A percentile compares a stretch with the other conserved stretches of the same genome.
Evolutionary conservation across 2,888 invertebrate species (phyloP).

Genomic region (Pammene aurita): DNA sequence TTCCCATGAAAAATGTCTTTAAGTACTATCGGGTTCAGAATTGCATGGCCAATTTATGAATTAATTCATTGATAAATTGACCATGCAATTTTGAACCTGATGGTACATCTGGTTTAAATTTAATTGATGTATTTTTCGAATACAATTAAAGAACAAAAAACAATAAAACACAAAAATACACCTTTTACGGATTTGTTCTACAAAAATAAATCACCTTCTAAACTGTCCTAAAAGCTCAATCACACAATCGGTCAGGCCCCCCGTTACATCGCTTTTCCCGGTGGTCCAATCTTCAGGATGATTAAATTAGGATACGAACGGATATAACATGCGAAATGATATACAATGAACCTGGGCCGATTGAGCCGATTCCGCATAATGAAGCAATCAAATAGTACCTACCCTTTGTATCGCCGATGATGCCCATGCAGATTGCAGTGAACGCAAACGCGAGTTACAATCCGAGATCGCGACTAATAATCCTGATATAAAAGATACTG

Average conservation of each 20-base stretch:
- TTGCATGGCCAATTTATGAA: too few species aligned
- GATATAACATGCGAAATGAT: constrained; percentile 81
- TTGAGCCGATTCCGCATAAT: constrained; percentile 76
- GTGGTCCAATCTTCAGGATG: constrained; percentile 82
- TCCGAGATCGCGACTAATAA: constrained; percentile 10
- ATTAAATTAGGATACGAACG: constrained; percentile 81
- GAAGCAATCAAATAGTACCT: constrained; percentile 79
- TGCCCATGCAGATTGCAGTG: constrained; percentile 50
- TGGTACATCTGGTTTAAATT: too few species aligned
- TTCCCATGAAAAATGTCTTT: too few species aligned
- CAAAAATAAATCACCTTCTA: constrained; percentile 60
- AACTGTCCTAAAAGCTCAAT: constrained; percentile 70
- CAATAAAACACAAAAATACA: not conserved
- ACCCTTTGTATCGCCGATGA: constrained; percentile 67
- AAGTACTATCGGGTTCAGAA: too few species aligned
- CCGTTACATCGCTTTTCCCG: constrained; percentile 70
- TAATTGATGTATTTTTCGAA: too few species aligned
- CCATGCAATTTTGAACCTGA: too few species aligned
- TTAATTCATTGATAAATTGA: too few species aligned
- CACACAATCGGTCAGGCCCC: constrained; percentile 66
- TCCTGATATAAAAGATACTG: not conserved
- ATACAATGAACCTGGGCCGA: constrained; percentile 76
- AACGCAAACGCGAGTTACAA: constrained; percentile 53
- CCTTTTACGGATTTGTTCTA: constrained; percentile 42
- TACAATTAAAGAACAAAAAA: too few species aligned